Evolutionary conservation across 2,888 invertebrate genomes (phyloP).

Genomic region (Cordylochernes scorpioides): DNA sequence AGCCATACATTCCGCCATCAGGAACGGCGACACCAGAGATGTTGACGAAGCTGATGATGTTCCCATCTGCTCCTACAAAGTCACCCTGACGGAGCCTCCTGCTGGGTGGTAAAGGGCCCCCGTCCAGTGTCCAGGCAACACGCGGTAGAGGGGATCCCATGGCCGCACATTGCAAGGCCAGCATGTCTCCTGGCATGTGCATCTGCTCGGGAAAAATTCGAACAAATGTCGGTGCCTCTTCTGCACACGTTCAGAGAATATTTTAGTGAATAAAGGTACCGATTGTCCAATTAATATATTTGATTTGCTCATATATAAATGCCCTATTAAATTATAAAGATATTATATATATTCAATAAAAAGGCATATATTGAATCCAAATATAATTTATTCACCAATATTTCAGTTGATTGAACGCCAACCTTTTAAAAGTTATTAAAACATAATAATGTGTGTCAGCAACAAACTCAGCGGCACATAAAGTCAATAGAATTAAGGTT

Average conservation of each 20-base stretch:
- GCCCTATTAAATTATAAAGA: too few species aligned
- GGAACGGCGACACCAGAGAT: conserved; percentile 8
- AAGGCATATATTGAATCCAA: too few species aligned
- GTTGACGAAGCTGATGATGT: conserved; percentile 11
- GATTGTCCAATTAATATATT: neutral
- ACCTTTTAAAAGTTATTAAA: too few species aligned
- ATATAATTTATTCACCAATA: too few species aligned
- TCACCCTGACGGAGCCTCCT: conserved; percentile 10
- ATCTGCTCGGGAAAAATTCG: conserved; percentile 10
- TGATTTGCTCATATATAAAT: neutral
- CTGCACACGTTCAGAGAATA: conserved; percentile 2
- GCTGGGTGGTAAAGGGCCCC: conserved; percentile 7
- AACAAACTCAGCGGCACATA: too few species aligned
- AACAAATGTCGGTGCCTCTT: conserved; percentile 10
- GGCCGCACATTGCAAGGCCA: conserved; percentile 12
- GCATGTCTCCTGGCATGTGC: conserved; percentile 9
- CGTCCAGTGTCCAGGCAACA: conserved; percentile 12
- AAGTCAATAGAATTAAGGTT: too few species aligned
- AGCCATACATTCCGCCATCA: conserved; percentile 10
- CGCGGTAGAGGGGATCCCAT: conserved; percentile 12
- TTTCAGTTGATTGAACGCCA: too few species aligned
- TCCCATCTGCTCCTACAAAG: conserved; percentile 9
- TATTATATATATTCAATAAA: too few species aligned
- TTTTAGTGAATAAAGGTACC: neutral
- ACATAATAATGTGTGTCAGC: too few species aligned